Conservation (phyloP, 2,113 vertebrate genomes). For the Neolamprologus kungweensis region DNA sequence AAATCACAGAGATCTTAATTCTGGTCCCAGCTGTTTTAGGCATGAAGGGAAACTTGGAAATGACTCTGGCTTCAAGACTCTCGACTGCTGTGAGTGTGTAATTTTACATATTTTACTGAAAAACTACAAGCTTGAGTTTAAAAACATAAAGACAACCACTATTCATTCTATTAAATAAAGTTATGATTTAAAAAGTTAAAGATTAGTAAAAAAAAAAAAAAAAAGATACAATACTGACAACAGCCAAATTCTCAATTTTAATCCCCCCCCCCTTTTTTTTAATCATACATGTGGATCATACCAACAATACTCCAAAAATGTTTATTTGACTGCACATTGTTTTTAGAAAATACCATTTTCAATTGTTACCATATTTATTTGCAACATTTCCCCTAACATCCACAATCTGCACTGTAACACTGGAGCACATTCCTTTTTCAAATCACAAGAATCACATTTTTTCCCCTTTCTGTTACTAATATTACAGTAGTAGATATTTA, state of each 20-base stretch:
- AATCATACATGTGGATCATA: not conserved
- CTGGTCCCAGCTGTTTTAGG: slow-evolving; percentile 88
- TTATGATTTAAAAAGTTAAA: not conserved
- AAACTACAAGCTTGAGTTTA: not conserved
- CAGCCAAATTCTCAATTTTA: not conserved
- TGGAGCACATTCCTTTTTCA: not conserved
- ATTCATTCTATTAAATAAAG: not conserved
- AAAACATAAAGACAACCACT: not conserved
- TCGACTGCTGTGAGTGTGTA: slow-evolving; percentile 82
- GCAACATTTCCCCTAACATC: not conserved
- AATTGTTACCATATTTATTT: not conserved
- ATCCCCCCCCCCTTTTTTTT: fast-evolving
- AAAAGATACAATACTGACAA: not conserved
- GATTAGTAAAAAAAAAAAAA: not conserved
- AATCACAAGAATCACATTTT: not conserved
- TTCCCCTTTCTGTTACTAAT: not conserved
- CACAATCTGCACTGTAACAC: not conserved
- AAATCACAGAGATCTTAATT: slow-evolving; percentile 82
- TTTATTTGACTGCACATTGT: not conserved
- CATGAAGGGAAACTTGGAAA: slow-evolving; percentile 94
- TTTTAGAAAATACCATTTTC: not conserved
- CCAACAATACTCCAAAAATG: not conserved
- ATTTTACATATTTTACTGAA: not conserved
- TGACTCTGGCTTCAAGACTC: slow-evolving; percentile 91
- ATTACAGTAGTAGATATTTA: not conserved